These are phyloP conservation scores for Chlorops oryzae DNA, from an alignment of 1,140 invertebrate genomes.

Conservation along the genomic window DNA sequence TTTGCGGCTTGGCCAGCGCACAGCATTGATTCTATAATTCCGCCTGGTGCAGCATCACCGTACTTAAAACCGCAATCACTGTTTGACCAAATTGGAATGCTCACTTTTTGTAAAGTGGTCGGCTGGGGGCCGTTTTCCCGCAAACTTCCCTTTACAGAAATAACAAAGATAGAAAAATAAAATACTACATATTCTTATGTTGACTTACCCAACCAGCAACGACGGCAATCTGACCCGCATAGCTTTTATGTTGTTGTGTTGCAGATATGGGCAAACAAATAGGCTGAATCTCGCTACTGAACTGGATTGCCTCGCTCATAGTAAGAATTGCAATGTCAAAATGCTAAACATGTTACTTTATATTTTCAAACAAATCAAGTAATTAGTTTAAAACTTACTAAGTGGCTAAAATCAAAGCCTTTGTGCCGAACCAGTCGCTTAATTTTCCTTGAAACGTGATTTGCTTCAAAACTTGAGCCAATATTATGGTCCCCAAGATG, in stretches of 20 bases:
- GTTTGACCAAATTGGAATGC: constrained; percentile 78
- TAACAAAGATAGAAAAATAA: neutral
- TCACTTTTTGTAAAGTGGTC: constrained; percentile 72
- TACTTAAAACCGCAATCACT: constrained; percentile 71
- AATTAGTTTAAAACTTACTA: too few relatives aligned
- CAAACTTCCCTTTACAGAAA: constrained; percentile 32
- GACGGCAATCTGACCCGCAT: constrained; percentile 63
- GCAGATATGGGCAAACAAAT: constrained; percentile 70
- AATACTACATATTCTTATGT: constrained; percentile 58
- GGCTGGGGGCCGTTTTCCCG: constrained; percentile 71
- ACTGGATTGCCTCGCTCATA: constrained; percentile 69
- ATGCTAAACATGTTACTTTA: too few relatives aligned
- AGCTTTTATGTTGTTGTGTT: constrained; percentile 47
- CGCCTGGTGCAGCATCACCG: constrained; percentile 76
- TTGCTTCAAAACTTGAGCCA: constrained; percentile 62
- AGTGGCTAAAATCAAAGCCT: constrained; percentile 73
- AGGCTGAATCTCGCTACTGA: constrained; percentile 67
- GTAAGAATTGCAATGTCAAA: constrained; percentile 84
- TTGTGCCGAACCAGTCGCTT: constrained; percentile 76
- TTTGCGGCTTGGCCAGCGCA: constrained; percentile 74
- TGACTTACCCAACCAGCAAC: constrained; percentile 85
- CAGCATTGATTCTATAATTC: constrained; percentile 79
- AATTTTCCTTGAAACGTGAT: constrained; percentile 68
- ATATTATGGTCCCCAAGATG: constrained; percentile 79
- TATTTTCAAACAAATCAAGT: too few relatives aligned